Percentiles rank a stretch among this genome's conserved stretches.
Conservation (phyloP, 1,140 invertebrate genomes). For the Camponotus floridanus region DNA sequence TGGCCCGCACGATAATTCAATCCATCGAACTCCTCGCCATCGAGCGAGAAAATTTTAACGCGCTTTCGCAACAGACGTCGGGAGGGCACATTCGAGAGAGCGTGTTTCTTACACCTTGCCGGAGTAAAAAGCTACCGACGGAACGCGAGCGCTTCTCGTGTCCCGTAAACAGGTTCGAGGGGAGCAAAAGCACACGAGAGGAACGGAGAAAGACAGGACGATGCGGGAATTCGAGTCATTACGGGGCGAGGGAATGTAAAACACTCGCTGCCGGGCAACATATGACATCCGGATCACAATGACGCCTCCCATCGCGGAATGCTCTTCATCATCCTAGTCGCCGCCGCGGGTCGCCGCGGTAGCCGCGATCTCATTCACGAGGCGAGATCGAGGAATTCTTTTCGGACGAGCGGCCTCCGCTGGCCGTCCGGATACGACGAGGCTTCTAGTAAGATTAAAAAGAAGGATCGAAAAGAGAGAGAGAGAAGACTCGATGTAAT, state of each 20-base stretch:
- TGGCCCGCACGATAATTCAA: slow-evolving; percentile 22
- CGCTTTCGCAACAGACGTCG: slow-evolving; percentile 11
- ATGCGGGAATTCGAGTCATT: slow-evolving; percentile 48
- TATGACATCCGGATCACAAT: slow-evolving; percentile 75
- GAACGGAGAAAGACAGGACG: slow-evolving; percentile 35
- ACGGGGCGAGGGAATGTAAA: slow-evolving; percentile 62
- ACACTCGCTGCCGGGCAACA: slow-evolving; percentile 69
- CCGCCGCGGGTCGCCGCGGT: slow-evolving; percentile 73
- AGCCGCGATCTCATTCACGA: slow-evolving; percentile 74
- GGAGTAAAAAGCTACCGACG: slow-evolving; percentile 11
- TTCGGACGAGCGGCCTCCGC: slow-evolving; percentile 58
- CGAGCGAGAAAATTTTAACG: slow-evolving; percentile 1
- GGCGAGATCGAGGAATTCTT: slow-evolving; percentile 74
- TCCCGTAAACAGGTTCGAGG: slow-evolving; percentile 51
- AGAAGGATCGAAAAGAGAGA: slow-evolving; percentile 4
- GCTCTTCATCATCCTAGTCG: slow-evolving; percentile 71
- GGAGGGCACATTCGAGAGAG: slow-evolving; percentile 3
- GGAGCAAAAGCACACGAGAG: slow-evolving; percentile 4
- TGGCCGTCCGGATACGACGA: slow-evolving; percentile 59
- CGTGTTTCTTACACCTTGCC: slow-evolving; percentile 2
- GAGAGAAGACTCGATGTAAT: slow-evolving; percentile 58
- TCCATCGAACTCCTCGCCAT: not conserved
- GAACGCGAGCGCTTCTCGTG: slow-evolving; percentile 26
- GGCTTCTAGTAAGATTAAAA: slow-evolving; percentile 68
- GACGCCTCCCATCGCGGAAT: slow-evolving; percentile 74